Percentiles rank a stretch among this genome's conserved stretches.
phyloP scores from a whole-genome alignment of 2,113 vertebrate species.

The Strix uralensis region DNA sequence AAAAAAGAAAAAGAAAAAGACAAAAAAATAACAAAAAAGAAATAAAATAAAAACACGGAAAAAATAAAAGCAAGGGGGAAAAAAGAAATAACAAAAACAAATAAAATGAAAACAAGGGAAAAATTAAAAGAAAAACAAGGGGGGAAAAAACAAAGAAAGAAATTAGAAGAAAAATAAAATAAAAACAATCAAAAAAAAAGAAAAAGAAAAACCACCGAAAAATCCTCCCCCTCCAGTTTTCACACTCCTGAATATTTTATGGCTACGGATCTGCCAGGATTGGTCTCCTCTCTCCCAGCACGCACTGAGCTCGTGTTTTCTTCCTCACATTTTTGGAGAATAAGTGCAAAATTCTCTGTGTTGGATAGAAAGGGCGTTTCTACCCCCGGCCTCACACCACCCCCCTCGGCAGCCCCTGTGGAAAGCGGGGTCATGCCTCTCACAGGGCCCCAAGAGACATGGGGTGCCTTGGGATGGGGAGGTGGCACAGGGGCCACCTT shows the following conservation, averaged over 20 bases:
- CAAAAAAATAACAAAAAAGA: too few relatives aligned
- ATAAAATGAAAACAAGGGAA: too few relatives aligned
- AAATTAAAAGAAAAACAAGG: too few relatives aligned
- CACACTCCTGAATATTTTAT: not conserved
- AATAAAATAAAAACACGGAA: too few relatives aligned
- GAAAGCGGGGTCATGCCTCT: not conserved
- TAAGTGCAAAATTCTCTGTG: not conserved
- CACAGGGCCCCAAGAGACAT: rapidly evolving
- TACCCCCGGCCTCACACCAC: rapidly evolving
- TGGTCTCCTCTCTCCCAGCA: not conserved
- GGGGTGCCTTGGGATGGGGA: not conserved
- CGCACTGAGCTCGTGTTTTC: rapidly evolving
- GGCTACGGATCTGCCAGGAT: not conserved
- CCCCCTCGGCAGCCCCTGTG: not conserved
- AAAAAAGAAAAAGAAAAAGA: too few relatives aligned
- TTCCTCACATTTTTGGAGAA: rapidly evolving
- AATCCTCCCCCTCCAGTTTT: not conserved
- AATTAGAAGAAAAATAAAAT: too few relatives aligned
- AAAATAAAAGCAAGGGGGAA: too few relatives aligned
- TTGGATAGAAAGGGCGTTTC: not conserved
- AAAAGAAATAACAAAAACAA: too few relatives aligned
- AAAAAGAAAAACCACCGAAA: rapidly evolving
- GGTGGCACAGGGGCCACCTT: rapidly evolving
- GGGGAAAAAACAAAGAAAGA: too few relatives aligned
- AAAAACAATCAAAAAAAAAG: too few relatives aligned